phyloP scores from a whole-genome alignment of 1,140 invertebrate genomes.

The Coptotermes formosanus region DNA sequence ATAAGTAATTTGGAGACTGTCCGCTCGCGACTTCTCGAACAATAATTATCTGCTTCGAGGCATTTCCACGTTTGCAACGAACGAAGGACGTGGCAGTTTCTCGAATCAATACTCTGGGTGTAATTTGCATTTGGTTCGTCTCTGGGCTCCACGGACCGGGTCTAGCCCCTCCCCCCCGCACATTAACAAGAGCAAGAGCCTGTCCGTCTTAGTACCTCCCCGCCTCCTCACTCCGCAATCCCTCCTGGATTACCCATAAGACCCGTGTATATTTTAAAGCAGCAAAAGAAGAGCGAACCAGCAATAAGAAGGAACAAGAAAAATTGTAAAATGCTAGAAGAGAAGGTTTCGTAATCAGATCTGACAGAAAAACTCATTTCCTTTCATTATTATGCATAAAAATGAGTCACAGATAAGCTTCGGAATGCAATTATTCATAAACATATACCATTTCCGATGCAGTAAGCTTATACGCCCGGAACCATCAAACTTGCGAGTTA shows the following conservation, averaged over 20 bases:
- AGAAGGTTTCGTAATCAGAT: neutral
- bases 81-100: constrained; percentile 33
- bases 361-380: constrained; percentile 15
- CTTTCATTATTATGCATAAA: constrained; percentile 17
- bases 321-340: neutral
- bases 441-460: neutral
- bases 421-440: neutral
- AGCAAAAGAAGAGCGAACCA: neutral
- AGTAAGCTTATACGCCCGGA: neutral
- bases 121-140: constrained; percentile 36
- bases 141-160: constrained; percentile 16
- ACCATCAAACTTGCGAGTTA: neutral
- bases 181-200: constrained; percentile 25
- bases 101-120: constrained; percentile 35
- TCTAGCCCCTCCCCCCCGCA: neutral
- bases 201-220: constrained; percentile 23
- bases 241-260: constrained; percentile 7
- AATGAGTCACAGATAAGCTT: neutral
- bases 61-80: constrained; percentile 31
- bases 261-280: constrained; percentile 12
- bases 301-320: neutral
- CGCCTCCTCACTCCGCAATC: neutral
- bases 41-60: constrained; percentile 33
- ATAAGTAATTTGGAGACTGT: constrained; percentile 26
- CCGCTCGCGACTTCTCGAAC: constrained; percentile 28